A percentile compares a stretch with the other conserved stretches of the same genome.
Conservation (phyloP, 2,113 vertebrate species). For the Pseudopodoces humilis region DNA sequence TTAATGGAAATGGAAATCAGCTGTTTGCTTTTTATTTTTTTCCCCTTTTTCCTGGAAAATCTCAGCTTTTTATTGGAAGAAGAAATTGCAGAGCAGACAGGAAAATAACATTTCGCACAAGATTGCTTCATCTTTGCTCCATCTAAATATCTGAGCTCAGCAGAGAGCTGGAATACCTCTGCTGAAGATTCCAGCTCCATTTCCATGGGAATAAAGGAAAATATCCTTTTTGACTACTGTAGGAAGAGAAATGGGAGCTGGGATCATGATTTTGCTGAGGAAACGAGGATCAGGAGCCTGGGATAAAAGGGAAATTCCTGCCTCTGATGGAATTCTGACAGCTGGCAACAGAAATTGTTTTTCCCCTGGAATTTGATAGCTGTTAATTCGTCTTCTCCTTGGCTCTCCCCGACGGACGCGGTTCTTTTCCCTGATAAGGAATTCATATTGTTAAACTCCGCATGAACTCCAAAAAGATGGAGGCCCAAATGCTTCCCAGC, state of each 20-base stretch:
- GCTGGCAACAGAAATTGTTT: constrained; percentile 54
- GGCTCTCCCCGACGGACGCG: constrained; percentile 45
- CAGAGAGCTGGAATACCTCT: background rate
- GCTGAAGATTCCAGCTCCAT: background rate
- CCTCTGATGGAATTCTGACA: constrained; percentile 40
- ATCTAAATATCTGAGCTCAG: background rate
- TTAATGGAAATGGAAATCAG: constrained; percentile 42
- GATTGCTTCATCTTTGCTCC: background rate
- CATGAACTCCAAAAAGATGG: constrained; percentile 76
- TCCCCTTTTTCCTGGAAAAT: background rate
- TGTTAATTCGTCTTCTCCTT: constrained; percentile 73
- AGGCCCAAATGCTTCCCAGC: constrained; percentile 71
- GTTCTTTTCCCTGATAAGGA: constrained; percentile 67
- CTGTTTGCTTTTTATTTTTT: background rate
- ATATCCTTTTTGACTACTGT: background rate
- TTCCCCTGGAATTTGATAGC: constrained; percentile 67
- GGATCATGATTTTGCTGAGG: background rate
- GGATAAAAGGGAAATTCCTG: constrained; percentile 8
- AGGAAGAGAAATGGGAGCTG: background rate
- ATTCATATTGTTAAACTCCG: constrained; percentile 79
- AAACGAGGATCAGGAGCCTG: background rate
- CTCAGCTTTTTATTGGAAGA: background rate
- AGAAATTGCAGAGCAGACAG: background rate
- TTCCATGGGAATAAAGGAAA: background rate
- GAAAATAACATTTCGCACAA: background rate